Evolutionary conservation across 2,888 invertebrate species (phyloP).

Genomic region (Cordilura impudica): DNA sequence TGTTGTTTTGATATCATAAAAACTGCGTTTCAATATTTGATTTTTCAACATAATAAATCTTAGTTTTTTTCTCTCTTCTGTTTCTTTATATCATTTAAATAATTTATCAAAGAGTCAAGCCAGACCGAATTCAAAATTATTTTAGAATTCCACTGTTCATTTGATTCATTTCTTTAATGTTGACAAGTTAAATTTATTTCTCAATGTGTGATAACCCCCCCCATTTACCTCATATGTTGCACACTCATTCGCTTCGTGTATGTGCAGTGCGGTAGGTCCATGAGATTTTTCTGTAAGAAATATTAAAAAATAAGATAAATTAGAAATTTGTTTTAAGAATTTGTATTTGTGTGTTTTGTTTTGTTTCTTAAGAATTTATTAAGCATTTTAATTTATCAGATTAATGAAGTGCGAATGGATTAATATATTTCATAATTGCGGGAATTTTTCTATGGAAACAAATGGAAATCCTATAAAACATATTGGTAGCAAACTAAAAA

Average conservation of each 20-base stretch:
- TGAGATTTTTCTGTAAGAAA: conserved; percentile 30
- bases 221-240: background rate
- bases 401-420: conserved; percentile 37
- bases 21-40: background rate
- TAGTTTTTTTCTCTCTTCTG: too few relatives aligned
- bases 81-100: background rate
- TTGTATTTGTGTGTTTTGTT: conserved; percentile 4
- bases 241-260: background rate
- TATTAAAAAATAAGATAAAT: conserved; percentile 28
- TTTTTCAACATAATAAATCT: background rate
- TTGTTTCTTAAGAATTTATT: conserved; percentile 35
- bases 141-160: background rate
- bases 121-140: background rate
- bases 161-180: conserved; percentile 46
- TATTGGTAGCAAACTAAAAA: too few relatives aligned
- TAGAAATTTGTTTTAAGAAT: background rate
- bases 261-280: conserved; percentile 2
- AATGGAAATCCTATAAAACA: background rate
- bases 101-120: background rate
- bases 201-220: background rate
- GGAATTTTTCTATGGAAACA: conserved; percentile 30
- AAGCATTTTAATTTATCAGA: conserved; percentile 18
- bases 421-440: conserved; percentile 43
- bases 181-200: conserved; percentile 30
- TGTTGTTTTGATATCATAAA: background rate